Base-by-base conservation (phyloP, 2,888 invertebrate species). In the Dryomyza anilis region DNA sequence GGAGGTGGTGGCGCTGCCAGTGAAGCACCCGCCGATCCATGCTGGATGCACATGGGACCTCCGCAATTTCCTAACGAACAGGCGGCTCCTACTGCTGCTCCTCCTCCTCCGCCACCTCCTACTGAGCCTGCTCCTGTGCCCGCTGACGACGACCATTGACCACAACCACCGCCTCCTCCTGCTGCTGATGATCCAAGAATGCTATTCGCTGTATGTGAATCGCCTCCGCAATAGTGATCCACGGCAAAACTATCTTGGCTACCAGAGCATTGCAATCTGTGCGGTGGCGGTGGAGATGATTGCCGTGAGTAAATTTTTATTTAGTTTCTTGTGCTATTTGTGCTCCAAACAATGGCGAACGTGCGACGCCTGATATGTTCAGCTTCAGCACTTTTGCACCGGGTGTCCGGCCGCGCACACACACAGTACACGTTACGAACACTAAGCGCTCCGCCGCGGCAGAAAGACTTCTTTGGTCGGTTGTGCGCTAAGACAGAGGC, bases 191-290 rank as follows among this genome's bases (percentile, higher is more conserved):
- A 66, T 67, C 69, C 69, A 65, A 68, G 67, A 65, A 69, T 63
- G 62, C 65, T 70, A 68, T 67, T 69, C 62, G 67, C 69, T 56
- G 64, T 64, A 60, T 65, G 62, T 57, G 65, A 52, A 68, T 70
- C 67, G 69, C 76, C 80, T 78, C 82, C 83, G 79, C 82, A 84
- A 78, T 81, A 84, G 75, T 83, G 82, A 77, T 84, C 83, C 79
- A 83, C 83, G 78, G 81, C 81, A 81, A 83, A 84, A 81, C 83
- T 84, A 76, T 84, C 84, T 81, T 84, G 84, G 83, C 84, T 84
- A 84, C 83, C 84, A 84, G 84, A 84, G 79, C 84, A 84, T 84
- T 83, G 83, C 76, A 84, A 76, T 76, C 82, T 81, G 77, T 81
- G 83, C 78, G 81, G 80, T 80, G 83, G 83, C 78, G 84, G 84